These are phyloP conservation scores for Leptatherina wallacei DNA, from an alignment of 2,797 vertebrate species.

Conservation along the genomic window DNA sequence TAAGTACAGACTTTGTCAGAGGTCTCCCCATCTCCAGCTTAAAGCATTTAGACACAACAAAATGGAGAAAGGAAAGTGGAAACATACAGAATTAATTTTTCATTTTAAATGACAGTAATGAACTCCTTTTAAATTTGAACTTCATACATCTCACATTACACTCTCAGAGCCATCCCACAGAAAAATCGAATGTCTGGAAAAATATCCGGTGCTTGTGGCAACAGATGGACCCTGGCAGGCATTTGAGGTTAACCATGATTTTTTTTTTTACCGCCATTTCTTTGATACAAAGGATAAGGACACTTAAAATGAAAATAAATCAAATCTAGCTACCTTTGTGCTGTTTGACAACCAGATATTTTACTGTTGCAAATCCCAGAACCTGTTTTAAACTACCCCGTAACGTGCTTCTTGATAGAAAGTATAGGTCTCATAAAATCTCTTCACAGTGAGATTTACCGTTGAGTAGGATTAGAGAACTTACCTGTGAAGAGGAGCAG, in stretches of 20 bases:
- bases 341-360: neutral
- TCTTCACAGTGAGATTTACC: neutral
- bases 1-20: constrained; percentile 54
- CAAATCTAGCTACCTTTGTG: neutral
- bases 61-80: neutral
- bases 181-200: neutral
- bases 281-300: neutral
- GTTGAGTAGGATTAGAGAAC: neutral
- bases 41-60: neutral
- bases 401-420: neutral
- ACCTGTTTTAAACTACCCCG: neutral
- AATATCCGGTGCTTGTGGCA: neutral
- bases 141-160: neutral
- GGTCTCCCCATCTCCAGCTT: constrained; percentile 6
- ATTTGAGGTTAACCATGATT: neutral
- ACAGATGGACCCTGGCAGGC: neutral
- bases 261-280: neutral
- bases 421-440: too few species aligned
- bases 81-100: neutral
- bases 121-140: neutral
- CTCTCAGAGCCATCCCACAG: neutral
- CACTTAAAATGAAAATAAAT: neutral
- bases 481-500: constrained; percentile 46
- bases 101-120: neutral
- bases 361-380: neutral